These are phyloP conservation scores for Gallinago media DNA, from an alignment of 2,113 vertebrate genomes.

Conservation along the genomic window DNA sequence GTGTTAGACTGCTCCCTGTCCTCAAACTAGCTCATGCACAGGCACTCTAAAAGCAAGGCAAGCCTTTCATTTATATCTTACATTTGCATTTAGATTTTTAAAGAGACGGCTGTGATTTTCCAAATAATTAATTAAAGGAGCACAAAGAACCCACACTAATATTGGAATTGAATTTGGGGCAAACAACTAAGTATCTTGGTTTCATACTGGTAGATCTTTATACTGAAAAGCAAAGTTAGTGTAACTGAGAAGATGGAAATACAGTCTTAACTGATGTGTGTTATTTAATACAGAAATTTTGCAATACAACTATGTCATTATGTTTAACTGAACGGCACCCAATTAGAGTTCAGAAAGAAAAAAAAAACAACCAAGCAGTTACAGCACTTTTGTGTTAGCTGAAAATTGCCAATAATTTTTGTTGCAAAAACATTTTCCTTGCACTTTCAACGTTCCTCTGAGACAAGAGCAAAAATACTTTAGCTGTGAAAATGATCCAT, in stretches of 20 bases:
- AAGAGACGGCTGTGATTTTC: neutral
- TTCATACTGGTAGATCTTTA: neutral
- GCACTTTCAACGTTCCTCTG: slow-evolving; percentile 26
- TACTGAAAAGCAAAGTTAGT: neutral
- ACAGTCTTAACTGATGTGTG: neutral
- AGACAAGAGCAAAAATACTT: slow-evolving; percentile 50
- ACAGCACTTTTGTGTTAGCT: slow-evolving; percentile 15
- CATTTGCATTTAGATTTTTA: neutral
- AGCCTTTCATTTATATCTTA: neutral
- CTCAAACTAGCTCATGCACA: neutral
- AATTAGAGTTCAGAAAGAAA: neutral
- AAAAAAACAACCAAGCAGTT: neutral
- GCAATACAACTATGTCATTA: neutral
- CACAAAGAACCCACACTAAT: neutral
- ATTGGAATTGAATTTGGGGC: neutral
- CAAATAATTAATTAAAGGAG: neutral
- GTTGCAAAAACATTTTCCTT: slow-evolving; percentile 58
- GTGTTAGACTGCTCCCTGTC: slow-evolving; percentile 2
- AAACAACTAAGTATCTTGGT: neutral
- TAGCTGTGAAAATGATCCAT: slow-evolving; percentile 51
- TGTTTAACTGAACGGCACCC: neutral
- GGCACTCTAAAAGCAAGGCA: slow-evolving; percentile 1
- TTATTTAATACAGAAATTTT: neutral
- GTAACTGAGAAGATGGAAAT: neutral
- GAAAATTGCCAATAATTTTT: slow-evolving; percentile 56